Conservation (phyloP, 1,140 invertebrate genomes). For the Tetramorium alpestre region DNA sequence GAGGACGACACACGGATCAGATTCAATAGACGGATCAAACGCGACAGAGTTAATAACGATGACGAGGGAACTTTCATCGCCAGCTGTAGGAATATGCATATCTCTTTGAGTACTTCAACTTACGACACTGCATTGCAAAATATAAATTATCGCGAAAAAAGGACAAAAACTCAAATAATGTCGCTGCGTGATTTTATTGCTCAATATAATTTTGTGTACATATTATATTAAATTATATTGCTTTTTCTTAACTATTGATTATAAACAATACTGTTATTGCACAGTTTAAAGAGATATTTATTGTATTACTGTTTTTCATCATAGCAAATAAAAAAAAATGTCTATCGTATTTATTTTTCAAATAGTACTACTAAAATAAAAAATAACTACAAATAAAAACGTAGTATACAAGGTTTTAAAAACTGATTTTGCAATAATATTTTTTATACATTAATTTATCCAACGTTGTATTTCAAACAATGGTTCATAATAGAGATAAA, state of each 20-base stretch:
- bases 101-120: slow-evolving; percentile 24
- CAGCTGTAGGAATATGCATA: slow-evolving; percentile 48
- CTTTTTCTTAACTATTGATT: neutral
- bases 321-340: neutral
- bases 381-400: neutral
- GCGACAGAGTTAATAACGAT: slow-evolving; percentile 65
- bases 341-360: neutral
- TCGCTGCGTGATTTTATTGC: neutral
- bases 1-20: slow-evolving; percentile 30
- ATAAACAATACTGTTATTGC: neutral
- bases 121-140: neutral
- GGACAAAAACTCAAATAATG: neutral
- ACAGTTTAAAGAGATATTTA: neutral
- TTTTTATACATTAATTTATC: neutral
- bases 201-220: neutral
- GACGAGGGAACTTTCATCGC: slow-evolving; percentile 59
- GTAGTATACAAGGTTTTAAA: neutral
- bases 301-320: neutral
- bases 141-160: neutral
- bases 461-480: neutral
- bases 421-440: neutral
- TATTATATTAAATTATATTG: neutral
- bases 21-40: slow-evolving; percentile 63
- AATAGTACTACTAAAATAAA: neutral
- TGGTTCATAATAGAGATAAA: neutral